Base-by-base conservation (phyloP, 2,797 vertebrate species). In the Trichosurus vulpecula region DNA sequence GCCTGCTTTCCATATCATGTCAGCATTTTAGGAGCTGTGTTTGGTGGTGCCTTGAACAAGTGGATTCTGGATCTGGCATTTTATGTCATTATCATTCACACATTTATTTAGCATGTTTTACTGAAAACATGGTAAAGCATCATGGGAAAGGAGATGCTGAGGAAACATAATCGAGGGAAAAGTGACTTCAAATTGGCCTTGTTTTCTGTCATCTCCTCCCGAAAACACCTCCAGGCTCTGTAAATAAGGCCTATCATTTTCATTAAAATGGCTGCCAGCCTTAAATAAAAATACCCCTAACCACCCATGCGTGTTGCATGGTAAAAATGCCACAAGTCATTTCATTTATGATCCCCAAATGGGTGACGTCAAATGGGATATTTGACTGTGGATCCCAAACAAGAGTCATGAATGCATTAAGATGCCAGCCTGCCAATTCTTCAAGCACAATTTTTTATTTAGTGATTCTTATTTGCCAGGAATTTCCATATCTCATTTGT, bases 341-440 rank as follows among this genome's bases (percentile, higher is more conserved):
- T 96, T 97, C 95, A 94, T 97, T 94, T 93, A 97, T 94, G 92
- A 90, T 94, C 93, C 95, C 97, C 96, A 98, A 96, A 96, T 95
- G 95, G 91, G n/a, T 91, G 31, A 95, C 92, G 54, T 87, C 90
- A 61, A 95, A 92, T 90, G 94, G 53, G 66, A 89, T 90, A 54
- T 93, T 95, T 95, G 92, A 92, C 58, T 87, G 89, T 90, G 96
- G 96, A 94, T 94, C 54, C 54, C 91, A 54, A 95, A 91, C 54
- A 55, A 91, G 74, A 90, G 91, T 61, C 87, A 55, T 66, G 35
- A 94, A 93, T 81, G 52, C 90, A 19, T 31, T 41, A 16, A 74
- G 66, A 47, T 4, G n/a, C 2, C 11, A 54, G 30, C 47, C 12
- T 89, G 90, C 95, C 96, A 95, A 9, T 90, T 95, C 94, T 96